phyloP scores from a whole-genome alignment of 2,113 vertebrate species.

The Sylvilagus bachmani region DNA sequence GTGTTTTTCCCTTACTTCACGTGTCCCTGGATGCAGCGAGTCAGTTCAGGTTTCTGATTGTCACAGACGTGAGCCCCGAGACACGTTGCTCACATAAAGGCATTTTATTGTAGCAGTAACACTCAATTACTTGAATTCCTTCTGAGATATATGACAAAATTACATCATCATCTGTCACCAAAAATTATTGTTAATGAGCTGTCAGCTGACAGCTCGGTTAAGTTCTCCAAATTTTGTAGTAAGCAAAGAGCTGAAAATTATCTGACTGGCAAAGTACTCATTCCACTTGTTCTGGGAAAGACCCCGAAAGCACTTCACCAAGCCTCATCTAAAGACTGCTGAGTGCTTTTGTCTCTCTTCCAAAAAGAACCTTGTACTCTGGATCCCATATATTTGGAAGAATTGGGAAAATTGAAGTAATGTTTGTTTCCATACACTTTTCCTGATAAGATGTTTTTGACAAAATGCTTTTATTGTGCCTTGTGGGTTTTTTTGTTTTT shows the following conservation, averaged over 20 bases:
- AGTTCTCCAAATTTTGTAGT: slow-evolving; percentile 54
- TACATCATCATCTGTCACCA: slow-evolving; percentile 65
- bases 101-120: slow-evolving; percentile 65
- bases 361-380: neutral
- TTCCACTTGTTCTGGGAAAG: slow-evolving; percentile 60
- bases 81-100: slow-evolving; percentile 24
- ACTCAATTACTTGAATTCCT: slow-evolving; percentile 73
- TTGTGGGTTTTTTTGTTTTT: neutral
- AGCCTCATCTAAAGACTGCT: slow-evolving; percentile 30
- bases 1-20: neutral
- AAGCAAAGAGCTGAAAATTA: slow-evolving; percentile 43
- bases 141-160: slow-evolving; percentile 66
- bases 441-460: neutral
- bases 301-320: neutral
- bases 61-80: slow-evolving; percentile 18
- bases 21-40: neutral
- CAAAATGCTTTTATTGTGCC: neutral
- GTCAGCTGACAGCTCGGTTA: slow-evolving; percentile 59
- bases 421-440: neutral
- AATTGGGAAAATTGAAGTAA: neutral
- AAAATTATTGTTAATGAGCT: slow-evolving; percentile 74
- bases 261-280: slow-evolving; percentile 57
- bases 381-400: neutral
- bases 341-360: neutral
- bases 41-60: neutral